Conservation (phyloP, 2,797 vertebrate genomes). For the Pipistrellus pygmaeus region DNA sequence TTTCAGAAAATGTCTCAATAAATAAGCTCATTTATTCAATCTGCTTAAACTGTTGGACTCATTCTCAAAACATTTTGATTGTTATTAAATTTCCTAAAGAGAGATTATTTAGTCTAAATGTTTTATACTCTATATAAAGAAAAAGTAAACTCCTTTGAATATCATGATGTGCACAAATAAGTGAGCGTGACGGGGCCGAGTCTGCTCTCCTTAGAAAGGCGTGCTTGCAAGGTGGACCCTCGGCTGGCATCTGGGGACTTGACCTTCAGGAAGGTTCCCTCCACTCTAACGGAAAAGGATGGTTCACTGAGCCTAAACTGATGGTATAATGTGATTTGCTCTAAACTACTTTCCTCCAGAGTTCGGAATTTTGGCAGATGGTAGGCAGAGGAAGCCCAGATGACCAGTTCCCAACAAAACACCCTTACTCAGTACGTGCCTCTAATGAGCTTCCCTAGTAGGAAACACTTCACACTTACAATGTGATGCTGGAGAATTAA, state of each 20-base stretch:
- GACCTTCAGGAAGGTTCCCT: background rate
- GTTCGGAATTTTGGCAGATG: background rate
- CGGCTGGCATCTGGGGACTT: background rate
- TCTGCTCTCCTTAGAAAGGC: background rate
- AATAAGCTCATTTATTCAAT: conserved; percentile 44
- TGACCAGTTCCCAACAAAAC: background rate
- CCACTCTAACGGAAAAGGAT: background rate
- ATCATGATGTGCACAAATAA: background rate
- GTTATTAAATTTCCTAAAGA: conserved; percentile 23
- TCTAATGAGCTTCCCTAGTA: background rate
- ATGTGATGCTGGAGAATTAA: background rate
- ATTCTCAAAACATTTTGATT: conserved; percentile 33
- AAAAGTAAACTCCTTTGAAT: background rate
- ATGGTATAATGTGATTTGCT: background rate
- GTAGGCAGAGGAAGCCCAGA: background rate
- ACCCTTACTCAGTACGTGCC: background rate
- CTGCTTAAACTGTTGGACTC: background rate
- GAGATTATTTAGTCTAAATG: background rate
- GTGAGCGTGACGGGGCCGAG: background rate
- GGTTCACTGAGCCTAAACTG: background rate
- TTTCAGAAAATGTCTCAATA: conserved; percentile 26
- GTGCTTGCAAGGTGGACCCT: background rate
- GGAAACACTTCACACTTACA: background rate
- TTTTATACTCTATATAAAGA: conserved; percentile 36
- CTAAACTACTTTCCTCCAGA: background rate